A percentile compares a stretch with the other conserved stretches of the same genome.
Conservation (phyloP, 2,797 vertebrate species). For the Coregonus ussuriensis region DNA sequence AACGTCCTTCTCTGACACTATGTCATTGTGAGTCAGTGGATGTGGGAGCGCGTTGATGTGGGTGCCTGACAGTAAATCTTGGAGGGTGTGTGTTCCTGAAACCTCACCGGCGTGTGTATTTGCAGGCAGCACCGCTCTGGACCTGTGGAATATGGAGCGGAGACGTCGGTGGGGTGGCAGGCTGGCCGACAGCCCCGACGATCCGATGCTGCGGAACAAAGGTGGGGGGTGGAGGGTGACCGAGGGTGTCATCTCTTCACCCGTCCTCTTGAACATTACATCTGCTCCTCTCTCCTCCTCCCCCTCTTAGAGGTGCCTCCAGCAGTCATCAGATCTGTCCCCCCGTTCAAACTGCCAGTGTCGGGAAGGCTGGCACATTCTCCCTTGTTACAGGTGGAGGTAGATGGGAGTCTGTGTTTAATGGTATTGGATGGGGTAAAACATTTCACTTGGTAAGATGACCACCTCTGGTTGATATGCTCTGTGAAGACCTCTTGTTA, state of each 20-base stretch:
- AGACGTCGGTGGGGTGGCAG: conserved; percentile 61
- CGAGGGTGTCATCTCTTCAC: neutral
- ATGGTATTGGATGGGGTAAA: neutral
- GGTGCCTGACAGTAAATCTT: conserved; percentile 23
- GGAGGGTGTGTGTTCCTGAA: conserved; percentile 18
- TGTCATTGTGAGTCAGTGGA: conserved; percentile 4
- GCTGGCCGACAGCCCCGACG: conserved; percentile 32
- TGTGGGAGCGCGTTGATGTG: neutral
- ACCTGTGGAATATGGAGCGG: conserved; percentile 51
- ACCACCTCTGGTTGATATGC: neutral
- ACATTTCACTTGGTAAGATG: neutral
- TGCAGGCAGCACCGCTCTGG: conserved; percentile 46
- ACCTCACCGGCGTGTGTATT: neutral
- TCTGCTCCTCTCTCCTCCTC: conserved; percentile 12
- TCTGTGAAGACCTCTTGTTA: neutral
- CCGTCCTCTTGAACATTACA: conserved; percentile 1
- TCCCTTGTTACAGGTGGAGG: neutral
- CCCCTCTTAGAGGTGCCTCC: neutral
- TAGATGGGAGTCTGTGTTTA: neutral
- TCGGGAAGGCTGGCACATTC: conserved; percentile 25
- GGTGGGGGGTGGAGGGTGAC: conserved; percentile 47
- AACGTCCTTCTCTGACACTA: conserved; percentile 8
- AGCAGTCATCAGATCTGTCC: neutral
- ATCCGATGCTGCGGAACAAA: conserved; percentile 54
- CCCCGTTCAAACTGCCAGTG: neutral